Base-by-base conservation (phyloP, 2,113 vertebrate species). In the Poeciliopsis prolifica region DNA sequence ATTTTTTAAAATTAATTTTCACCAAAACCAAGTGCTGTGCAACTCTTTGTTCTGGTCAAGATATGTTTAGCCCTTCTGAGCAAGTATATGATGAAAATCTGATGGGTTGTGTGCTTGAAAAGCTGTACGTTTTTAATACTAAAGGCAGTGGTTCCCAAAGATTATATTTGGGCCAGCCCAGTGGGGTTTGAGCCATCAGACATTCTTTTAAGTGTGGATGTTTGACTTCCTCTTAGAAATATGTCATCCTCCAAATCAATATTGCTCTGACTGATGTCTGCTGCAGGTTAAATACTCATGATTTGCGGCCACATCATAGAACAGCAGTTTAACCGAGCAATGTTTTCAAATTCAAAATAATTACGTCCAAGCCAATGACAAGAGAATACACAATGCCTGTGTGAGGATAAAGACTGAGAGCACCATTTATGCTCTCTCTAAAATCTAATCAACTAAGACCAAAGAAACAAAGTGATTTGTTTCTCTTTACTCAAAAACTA, bases 391-490 rank as follows among this genome's bases (percentile, higher is more conserved):
- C 64, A 42, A 33, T 40, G 14, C 12, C 40, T 61, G 22, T 15
- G 72, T 77, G 48, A 42, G 78, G 67, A 82, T 85, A 67, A 79
- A 19, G 31, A 31, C 31, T 10, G 17, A 48, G 24, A 28, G 6
- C 0, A 3, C 14, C 54, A 26, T 35, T 30, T 58, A 60, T 66
- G 28, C 61, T 28, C n/a, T 33, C 35, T 11, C 11, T 17, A 5
- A 26, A 30, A 40, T 60, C 65, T 77, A 11, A 37, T 70, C 26
- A n/a, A 68, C 66, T 26, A 70, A 42, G 26, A 30, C 4, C 54
- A 67, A 40, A 42, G 10, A 58, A 40, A 17, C 17, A 67, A 24
- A 10, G 19, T 44, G 24, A 40, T 35, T 35, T 35, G 35, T 11
- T 35, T 35, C 10, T 1, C 35, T 35, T 30, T 26, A 75, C 4